Evolutionary conservation across 2,888 invertebrate species (phyloP).

Genomic region (Eupithecia abbreviata): DNA sequence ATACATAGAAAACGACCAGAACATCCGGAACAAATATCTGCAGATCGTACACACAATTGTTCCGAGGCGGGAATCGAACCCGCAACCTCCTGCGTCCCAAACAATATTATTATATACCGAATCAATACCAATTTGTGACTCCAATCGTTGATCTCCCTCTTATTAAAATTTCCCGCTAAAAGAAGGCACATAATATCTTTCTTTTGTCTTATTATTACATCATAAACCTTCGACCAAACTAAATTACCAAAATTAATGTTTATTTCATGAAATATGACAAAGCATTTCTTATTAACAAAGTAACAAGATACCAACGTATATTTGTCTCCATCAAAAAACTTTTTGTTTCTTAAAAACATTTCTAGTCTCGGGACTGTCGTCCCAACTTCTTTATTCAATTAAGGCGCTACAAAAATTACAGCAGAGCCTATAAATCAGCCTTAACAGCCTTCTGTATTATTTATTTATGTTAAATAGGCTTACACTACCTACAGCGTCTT

Average conservation of each 20-base stretch:
- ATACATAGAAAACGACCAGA: too few species aligned
- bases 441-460: constrained; percentile 70
- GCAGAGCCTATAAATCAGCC: constrained; percentile 66
- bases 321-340: constrained; percentile 4
- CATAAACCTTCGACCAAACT: too few species aligned
- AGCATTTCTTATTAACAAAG: not conserved
- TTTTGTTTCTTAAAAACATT: constrained; percentile 18
- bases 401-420: constrained; percentile 70
- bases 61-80: too few species aligned
- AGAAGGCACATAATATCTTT: too few species aligned
- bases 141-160: too few species aligned
- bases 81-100: too few species aligned
- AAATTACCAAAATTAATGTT: not conserved
- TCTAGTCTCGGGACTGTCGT: constrained; percentile 26
- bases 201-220: too few species aligned
- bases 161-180: too few species aligned
- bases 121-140: too few species aligned
- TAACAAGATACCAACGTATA: not conserved
- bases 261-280: not conserved
- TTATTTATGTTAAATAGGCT: constrained; percentile 74
- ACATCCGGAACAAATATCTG: too few species aligned
- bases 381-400: constrained; percentile 71
- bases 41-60: too few species aligned
- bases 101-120: too few species aligned
- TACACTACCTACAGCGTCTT: constrained; percentile 57